Percentiles rank a stretch among this genome's conserved stretches.
Conservation (phyloP, 2,888 invertebrate genomes). For the Tineola bisselliella region DNA sequence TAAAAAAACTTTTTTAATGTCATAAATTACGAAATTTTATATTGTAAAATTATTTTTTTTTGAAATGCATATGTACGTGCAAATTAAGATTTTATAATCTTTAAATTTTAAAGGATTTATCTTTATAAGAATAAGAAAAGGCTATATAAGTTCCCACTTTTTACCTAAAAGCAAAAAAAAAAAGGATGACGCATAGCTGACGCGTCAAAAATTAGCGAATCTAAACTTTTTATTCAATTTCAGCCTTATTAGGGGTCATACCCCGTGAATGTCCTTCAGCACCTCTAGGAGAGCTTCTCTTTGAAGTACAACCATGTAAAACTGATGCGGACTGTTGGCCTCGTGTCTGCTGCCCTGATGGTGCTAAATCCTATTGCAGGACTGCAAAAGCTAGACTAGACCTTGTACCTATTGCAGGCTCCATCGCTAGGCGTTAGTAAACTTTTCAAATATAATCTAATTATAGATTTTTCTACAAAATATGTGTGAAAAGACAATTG, state of each 20-base stretch:
- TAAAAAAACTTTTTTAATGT: not conserved
- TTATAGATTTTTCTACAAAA: not conserved
- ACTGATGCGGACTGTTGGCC: constrained; percentile 78
- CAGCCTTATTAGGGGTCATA: constrained; percentile 76
- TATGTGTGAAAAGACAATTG: too few species aligned
- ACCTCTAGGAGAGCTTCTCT: constrained; percentile 75
- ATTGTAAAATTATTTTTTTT: not conserved
- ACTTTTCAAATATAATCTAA: not conserved
- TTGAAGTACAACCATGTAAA: constrained; percentile 75
- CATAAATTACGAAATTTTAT: not conserved
- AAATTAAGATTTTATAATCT: too few species aligned
- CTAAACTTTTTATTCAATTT: constrained; percentile 20
- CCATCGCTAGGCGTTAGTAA: constrained; percentile 69
- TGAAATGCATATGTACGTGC: too few species aligned
- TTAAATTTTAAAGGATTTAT: too few species aligned
- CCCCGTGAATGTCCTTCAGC: constrained; percentile 75
- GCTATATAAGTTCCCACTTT: too few species aligned
- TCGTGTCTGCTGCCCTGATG: constrained; percentile 80
- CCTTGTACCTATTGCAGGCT: constrained; percentile 70
- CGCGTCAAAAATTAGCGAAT: too few species aligned
- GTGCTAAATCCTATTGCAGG: constrained; percentile 73
- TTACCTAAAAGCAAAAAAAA: too few species aligned
- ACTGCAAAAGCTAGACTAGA: constrained; percentile 75
- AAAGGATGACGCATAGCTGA: too few species aligned
- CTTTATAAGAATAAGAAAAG: too few species aligned